phyloP scores from a whole-genome alignment of 2,113 vertebrate genomes.

The Nicator chloris region DNA sequence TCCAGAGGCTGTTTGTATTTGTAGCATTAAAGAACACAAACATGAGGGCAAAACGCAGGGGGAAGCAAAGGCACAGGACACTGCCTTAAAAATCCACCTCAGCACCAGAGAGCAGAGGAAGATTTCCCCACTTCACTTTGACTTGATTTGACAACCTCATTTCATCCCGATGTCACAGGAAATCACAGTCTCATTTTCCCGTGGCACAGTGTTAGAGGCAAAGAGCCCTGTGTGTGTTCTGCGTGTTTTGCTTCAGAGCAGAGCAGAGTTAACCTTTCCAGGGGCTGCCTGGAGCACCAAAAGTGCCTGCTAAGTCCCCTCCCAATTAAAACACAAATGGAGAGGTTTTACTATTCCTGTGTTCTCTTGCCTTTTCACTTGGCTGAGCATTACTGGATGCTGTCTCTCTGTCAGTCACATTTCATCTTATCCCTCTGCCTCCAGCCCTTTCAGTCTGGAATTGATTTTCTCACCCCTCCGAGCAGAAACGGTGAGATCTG shows the following conservation, averaged over 20 bases:
- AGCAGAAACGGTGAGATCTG: neutral
- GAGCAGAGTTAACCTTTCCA: neutral
- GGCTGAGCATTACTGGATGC: conserved; percentile 42
- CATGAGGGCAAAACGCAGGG: neutral
- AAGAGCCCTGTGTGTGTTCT: neutral
- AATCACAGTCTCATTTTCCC: neutral
- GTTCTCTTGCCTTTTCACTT: conserved; percentile 2
- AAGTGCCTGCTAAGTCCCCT: neutral
- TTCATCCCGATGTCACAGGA: neutral
- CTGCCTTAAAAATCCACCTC: neutral
- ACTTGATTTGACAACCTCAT: conserved; percentile 7
- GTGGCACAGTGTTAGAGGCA: neutral
- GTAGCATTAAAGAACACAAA: neutral
- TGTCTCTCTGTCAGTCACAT: conserved; percentile 45
- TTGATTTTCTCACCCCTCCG: conserved; percentile 29
- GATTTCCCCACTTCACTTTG: neutral
- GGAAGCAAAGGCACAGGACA: neutral
- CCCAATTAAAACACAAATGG: conserved; percentile 44
- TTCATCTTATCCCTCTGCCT: neutral
- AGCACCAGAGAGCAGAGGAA: neutral
- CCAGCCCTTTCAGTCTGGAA: neutral
- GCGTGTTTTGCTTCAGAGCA: neutral
- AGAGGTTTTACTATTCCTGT: conserved; percentile 17
- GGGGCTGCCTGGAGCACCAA: conserved; percentile 11
- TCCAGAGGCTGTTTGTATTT: neutral